Base-by-base conservation (phyloP, 2,113 vertebrate species). In the Agelaius phoeniceus region DNA sequence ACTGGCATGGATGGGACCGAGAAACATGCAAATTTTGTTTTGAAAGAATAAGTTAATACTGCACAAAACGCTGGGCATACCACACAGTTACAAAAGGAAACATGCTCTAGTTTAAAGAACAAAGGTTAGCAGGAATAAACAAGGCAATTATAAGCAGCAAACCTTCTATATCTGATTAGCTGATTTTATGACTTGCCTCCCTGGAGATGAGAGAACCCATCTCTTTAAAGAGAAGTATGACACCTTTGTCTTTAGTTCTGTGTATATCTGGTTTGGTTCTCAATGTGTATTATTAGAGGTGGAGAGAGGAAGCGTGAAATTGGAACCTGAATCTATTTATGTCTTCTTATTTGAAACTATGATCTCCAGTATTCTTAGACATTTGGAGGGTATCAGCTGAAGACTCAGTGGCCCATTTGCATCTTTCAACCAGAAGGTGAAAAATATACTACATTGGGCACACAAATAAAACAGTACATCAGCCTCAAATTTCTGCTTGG, bases 131-230 rank as follows among this genome's bases (percentile, higher is more conserved):
- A 74, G 26, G 43, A 94, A 90, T 61, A 90, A 90, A 92, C 8
- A 33, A 93, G 73, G 72, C 48, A 94, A 86, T 90, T 93, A 89
- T 37, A 88, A 90, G 51, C 48, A 92, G 51, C 78, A 92, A 74
- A 88, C 79, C 51, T 59, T 90, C 85, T 73, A 48, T 58, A 79
- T 44, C 18, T 31, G 44, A 86, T 92, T 81, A 90, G 55, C 17
- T 89, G 39, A 87, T 81, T 74, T 93, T 84, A 90, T 84, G 37
- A 92, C 52, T 92, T 86, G 52, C 44, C 48, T 68, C 74, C 62
- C 62, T 68, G 44, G 84, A 82, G 62, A 84, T 2, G 0, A 1
- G 66, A 67, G 52, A 57, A 15, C 15, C 66, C 39, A 39, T 31
- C 48, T 68, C 74, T 87, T 93, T 76, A 91, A 35, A 67, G 0